These are phyloP conservation scores for Dusona sp. DNA, from an alignment of 2,888 invertebrate genomes.

Conservation along the genomic window DNA sequence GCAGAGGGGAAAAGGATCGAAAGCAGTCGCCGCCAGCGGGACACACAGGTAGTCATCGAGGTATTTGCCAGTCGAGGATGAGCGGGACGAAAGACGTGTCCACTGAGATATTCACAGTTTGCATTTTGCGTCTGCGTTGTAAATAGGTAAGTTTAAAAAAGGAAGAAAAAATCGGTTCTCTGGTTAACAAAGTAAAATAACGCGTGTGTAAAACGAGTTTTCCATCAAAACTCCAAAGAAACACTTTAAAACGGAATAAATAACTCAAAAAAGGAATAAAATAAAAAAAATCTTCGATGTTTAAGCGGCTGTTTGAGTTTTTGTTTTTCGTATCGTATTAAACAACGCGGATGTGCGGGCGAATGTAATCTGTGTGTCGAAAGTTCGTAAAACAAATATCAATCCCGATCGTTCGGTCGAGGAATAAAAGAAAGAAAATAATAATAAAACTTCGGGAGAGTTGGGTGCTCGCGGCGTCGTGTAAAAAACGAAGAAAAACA, in stretches of 20 bases:
- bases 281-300: conserved; percentile 7
- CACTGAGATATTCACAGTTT: conserved; percentile 62
- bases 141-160: conserved; percentile 77
- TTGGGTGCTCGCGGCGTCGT: conserved; percentile 17
- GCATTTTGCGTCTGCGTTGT: conserved; percentile 74
- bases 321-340: conserved; percentile 13
- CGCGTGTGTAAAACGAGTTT: not conserved
- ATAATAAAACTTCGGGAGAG: not conserved
- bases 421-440: not conserved
- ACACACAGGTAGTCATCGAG: conserved; percentile 77
- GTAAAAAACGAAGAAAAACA: conserved; percentile 1
- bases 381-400: conserved; percentile 1
- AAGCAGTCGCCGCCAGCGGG: conserved; percentile 55
- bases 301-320: conserved; percentile 33
- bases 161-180: not conserved
- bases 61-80: conserved; percentile 82
- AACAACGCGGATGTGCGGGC: conserved; percentile 50
- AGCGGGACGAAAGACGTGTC: conserved; percentile 78
- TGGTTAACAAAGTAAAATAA: conserved; percentile 8
- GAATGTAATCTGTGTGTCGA: conserved; percentile 26
- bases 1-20: conserved; percentile 64
- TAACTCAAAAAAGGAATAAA: conserved; percentile 37
- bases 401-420: not conserved
- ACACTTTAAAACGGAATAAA: not conserved
- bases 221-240: not conserved